Evolutionary conservation across 1,140 invertebrate genomes (phyloP), one percentile per base, ranked within the genome.

Genomic region (Drosophila malerkotliana): DNA sequence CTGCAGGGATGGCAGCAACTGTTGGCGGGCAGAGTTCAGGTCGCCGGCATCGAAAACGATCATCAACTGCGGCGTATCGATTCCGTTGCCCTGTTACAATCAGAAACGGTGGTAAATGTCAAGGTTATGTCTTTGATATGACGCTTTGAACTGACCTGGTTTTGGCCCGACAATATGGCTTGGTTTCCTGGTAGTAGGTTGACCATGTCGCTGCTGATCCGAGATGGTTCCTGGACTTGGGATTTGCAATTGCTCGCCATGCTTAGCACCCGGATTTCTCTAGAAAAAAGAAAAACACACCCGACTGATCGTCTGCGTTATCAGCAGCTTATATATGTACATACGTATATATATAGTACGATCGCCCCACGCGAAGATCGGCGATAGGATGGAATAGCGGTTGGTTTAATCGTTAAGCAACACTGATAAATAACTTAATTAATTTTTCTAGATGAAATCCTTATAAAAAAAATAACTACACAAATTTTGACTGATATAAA

Each of bases 1-100:
- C 18, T 87, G 72, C 53, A 90, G 56, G 7, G 90, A 91, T 10
- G 18, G 39, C 0, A 74, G 21, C 45, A 91, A 15, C 59, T 89
- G 67, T 21, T 79, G 83, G 52, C 74, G 44, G 10, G 88, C 84
- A 4, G 76, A 69, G 32, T 91, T 77, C 0, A 90, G 5, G 54
- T 91, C 90, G 3, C 75, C 84, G 14, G 51, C 71, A n/a, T 77
- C 84, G 47, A 69, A 89, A 1, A 91, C 28, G 0, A 91, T 80
- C 75, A 91, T 71, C 41, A 85, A n/a, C 4, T 26, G 47, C 0
- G 18, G 54, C 9, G 41, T 7, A n/a, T 4, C 30, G 26, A 28
- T 18, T 28, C 41, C 32, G 53, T 21, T 41, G n/a, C 26, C 5
- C 41, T 44, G 58, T 24, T 3, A 34, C 52, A 32, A 39, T 32